Percentiles rank a stretch among this genome's conserved stretches.
These are phyloP conservation scores for Psettodes erumei DNA, from an alignment of 2,113 vertebrate species.

Conservation along the genomic window DNA sequence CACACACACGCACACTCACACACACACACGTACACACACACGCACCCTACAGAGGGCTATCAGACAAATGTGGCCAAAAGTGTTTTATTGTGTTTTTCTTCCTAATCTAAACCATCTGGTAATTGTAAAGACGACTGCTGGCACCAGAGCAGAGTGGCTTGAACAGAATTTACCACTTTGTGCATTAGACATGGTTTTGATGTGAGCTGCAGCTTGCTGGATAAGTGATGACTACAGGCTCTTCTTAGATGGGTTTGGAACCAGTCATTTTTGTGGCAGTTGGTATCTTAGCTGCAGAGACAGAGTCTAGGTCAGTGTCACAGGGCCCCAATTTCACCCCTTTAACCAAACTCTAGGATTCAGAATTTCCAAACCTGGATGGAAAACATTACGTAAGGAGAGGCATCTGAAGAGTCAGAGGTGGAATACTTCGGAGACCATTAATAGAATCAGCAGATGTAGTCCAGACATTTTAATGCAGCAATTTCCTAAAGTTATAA, in stretches of 20 bases:
- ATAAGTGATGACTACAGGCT: slow-evolving; percentile 39
- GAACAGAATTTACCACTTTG: slow-evolving; percentile 56
- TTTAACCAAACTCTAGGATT: slow-evolving; percentile 26
- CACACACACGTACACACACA: background rate
- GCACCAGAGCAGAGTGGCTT: slow-evolving; percentile 43
- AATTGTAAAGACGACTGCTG: slow-evolving; percentile 38
- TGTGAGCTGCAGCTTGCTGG: slow-evolving; percentile 24
- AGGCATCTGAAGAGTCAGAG: slow-evolving; percentile 12
- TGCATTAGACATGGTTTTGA: slow-evolving; percentile 50
- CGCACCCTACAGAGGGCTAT: slow-evolving; percentile 20
- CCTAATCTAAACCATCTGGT: slow-evolving; percentile 60
- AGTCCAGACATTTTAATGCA: slow-evolving; percentile 52
- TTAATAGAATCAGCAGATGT: slow-evolving; percentile 52
- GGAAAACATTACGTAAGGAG: slow-evolving; percentile 19
- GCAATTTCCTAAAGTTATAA: slow-evolving; percentile 35
- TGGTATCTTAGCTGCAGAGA: slow-evolving; percentile 22
- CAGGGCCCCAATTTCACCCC: slow-evolving; percentile 20
- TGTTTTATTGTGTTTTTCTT: slow-evolving; percentile 54
- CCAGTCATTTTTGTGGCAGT: slow-evolving; percentile 12
- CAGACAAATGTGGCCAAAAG: slow-evolving; percentile 33
- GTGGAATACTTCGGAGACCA: slow-evolving; percentile 34
- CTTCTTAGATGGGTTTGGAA: slow-evolving; percentile 53
- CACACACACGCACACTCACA: background rate
- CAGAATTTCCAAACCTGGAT: slow-evolving; percentile 22
- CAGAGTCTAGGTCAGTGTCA: slow-evolving; percentile 18